Conservation (phyloP, 2,888 invertebrate species). For the Oscheius sp. region DNA sequence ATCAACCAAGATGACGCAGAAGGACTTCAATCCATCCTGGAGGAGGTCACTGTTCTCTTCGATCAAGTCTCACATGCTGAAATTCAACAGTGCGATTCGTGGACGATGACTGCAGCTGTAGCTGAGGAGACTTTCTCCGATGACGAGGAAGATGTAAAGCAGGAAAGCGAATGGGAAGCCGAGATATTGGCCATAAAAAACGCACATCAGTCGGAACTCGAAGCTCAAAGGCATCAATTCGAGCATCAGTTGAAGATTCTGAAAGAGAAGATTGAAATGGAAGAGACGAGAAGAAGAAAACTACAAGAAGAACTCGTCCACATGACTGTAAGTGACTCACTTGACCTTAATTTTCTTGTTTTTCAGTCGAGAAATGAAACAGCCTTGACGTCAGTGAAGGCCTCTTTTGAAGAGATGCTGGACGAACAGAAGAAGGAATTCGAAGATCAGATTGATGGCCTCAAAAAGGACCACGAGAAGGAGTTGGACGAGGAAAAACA, state of each 20-base stretch:
- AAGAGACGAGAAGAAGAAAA: constrained; percentile 52
- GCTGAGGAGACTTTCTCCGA: constrained; percentile 18
- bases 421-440: constrained; percentile 53
- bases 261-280: constrained; percentile 56
- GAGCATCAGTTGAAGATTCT: constrained; percentile 58
- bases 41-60: constrained; percentile 36
- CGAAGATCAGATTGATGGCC: constrained; percentile 51
- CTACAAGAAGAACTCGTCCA: constrained; percentile 59
- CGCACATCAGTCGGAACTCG: constrained; percentile 56
- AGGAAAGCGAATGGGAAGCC: constrained; percentile 42
- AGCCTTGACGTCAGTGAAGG: constrained; percentile 50
- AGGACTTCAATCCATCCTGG: constrained; percentile 12
- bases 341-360: background rate
- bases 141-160: constrained; percentile 35
- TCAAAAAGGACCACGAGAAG: constrained; percentile 56
- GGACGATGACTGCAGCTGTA: constrained; percentile 48
- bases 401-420: constrained; percentile 59
- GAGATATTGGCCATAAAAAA: constrained; percentile 41
- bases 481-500: constrained; percentile 67
- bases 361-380: constrained; percentile 51
- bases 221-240: constrained; percentile 54
- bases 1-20: constrained; percentile 33
- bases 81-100: constrained; percentile 39
- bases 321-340: constrained; percentile 34
- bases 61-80: constrained; percentile 27